Conservation (phyloP, 1,140 invertebrate genomes). For the Glomeris maerens region DNA sequence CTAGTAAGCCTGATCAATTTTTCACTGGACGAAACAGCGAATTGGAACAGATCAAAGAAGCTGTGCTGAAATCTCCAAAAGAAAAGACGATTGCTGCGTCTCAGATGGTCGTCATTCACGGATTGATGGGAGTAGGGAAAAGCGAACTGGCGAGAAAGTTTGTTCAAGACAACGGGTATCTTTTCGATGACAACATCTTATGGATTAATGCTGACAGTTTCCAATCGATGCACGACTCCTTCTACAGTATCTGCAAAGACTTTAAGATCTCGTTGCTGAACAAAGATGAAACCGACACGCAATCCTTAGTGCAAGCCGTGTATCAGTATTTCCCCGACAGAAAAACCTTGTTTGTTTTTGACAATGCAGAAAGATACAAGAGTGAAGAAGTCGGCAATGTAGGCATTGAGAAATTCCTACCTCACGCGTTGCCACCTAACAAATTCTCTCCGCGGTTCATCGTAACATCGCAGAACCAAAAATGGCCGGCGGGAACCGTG, state of each 20-base stretch:
- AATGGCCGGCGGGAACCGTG: conserved; percentile 14
- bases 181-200: conserved; percentile 18
- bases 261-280: conserved; percentile 14
- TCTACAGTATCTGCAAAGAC: conserved; percentile 14
- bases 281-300: conserved; percentile 14
- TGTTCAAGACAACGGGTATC: conserved; percentile 11
- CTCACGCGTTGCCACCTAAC: conserved; percentile 12
- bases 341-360: conserved; percentile 20
- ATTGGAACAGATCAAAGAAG: too few relatives aligned
- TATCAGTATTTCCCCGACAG: conserved; percentile 16
- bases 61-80: not conserved
- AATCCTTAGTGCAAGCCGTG: conserved; percentile 14
- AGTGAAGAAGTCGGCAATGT: conserved; percentile 7
- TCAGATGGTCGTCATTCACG: conserved; percentile 11
- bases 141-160: conserved; percentile 20
- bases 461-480: conserved; percentile 16
- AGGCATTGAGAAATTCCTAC: conserved; percentile 16
- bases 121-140: conserved; percentile 20
- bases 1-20: too few relatives aligned
- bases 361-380: conserved; percentile 19
- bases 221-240: conserved; percentile 14
- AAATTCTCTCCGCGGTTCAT: conserved; percentile 13
- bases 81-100: conserved; percentile 2
- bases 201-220: conserved; percentile 21
- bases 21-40: too few relatives aligned